Conservation (phyloP, 2,113 vertebrate genomes). For the Rhombomys opimus region DNA sequence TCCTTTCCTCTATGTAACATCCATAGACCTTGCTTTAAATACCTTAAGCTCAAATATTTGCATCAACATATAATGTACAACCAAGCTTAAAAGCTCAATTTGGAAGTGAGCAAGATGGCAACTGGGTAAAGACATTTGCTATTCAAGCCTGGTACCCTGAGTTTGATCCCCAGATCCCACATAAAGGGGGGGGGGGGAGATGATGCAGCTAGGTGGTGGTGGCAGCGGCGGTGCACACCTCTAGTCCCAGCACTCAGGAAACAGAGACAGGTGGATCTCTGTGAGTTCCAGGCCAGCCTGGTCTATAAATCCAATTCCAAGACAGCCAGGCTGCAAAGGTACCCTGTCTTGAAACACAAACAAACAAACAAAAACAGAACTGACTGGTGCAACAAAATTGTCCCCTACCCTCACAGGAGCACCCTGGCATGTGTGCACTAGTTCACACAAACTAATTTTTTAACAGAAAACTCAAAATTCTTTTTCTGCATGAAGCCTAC, state of each 20-base stretch:
- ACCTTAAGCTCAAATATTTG: constrained; percentile 42
- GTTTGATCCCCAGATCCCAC: background rate
- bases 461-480: background rate
- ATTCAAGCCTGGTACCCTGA: background rate
- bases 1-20: constrained; percentile 35
- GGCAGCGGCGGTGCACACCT: background rate
- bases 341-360: background rate
- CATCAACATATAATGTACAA: constrained; percentile 20
- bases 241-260: too few relatives aligned
- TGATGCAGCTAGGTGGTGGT: background rate
- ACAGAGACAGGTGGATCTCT: background rate
- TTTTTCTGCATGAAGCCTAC: background rate
- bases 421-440: background rate
- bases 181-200: background rate
- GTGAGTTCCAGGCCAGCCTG: background rate
- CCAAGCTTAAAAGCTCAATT: constrained; percentile 45
- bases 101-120: background rate
- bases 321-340: background rate
- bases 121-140: background rate
- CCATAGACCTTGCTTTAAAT: constrained; percentile 43
- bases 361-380: background rate
- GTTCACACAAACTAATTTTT: background rate
- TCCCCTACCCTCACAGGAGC: background rate
- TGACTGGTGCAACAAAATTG: background rate
- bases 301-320: background rate